phyloP scores from a whole-genome alignment of 2,113 vertebrate species.

The Axis porcinus region DNA sequence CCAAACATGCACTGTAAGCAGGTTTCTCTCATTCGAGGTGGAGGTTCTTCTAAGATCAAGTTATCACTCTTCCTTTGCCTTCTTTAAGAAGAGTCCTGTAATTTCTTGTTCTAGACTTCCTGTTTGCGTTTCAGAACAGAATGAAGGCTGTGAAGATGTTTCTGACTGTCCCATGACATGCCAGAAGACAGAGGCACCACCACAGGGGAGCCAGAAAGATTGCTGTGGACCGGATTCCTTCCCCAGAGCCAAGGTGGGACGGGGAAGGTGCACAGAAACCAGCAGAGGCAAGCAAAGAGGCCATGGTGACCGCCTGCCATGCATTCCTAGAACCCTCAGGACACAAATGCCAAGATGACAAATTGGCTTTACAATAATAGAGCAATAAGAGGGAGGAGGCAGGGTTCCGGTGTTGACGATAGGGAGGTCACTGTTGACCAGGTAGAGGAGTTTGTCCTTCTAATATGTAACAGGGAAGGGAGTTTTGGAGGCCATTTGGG shows the following conservation, averaged over 20 bases:
- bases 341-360: constrained; percentile 6
- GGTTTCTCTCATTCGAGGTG: neutral
- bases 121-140: neutral
- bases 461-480: neutral
- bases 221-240: neutral
- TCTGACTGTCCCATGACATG: neutral
- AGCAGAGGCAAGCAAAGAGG: neutral
- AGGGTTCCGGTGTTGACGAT: neutral
- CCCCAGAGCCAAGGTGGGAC: neutral
- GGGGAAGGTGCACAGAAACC: neutral
- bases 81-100: neutral
- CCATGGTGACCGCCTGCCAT: neutral
- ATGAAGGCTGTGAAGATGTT: neutral
- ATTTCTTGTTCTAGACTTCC: neutral
- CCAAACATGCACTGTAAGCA: neutral
- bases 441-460: neutral
- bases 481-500: neutral
- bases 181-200: neutral
- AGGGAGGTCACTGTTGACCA: neutral
- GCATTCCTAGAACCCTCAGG: constrained; percentile 24
- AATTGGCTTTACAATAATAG: neutral
- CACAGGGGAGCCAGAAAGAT: neutral
- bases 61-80: neutral
- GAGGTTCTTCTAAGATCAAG: neutral
- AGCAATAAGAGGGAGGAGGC: neutral